phyloP scores from a whole-genome alignment of 2,888 invertebrate genomes.

The Macrosiphum euphorbiae region DNA sequence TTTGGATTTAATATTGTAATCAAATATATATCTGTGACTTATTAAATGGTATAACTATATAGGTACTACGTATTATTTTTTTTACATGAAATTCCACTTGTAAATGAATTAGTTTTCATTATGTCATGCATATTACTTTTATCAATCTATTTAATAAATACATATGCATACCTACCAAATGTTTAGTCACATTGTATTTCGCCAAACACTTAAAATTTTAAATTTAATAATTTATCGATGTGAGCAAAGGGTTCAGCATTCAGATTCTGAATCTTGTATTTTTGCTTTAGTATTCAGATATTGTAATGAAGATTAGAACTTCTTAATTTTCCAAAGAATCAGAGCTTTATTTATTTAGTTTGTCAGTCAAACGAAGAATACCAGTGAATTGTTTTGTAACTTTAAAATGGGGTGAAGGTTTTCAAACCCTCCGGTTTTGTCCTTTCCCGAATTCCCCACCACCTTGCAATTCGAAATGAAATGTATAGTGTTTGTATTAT shows the following conservation, averaged over 20 bases:
- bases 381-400: slow-evolving; percentile 23
- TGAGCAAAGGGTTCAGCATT: not conserved
- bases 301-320: not conserved
- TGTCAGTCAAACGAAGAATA: not conserved
- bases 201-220: not conserved
- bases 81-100: not conserved
- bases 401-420: slow-evolving; percentile 3
- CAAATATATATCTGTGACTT: not conserved
- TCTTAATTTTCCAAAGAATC: not conserved
- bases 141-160: no score
- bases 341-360: slow-evolving; percentile 21
- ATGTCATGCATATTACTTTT: not conserved
- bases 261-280: not conserved
- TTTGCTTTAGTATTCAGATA: not conserved
- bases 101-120: not conserved
- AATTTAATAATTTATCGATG: not conserved
- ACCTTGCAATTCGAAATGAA: not conserved
- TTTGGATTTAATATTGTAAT: no score
- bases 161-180: not conserved
- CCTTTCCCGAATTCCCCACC: not conserved
- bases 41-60: not conserved
- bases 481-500: not conserved
- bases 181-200: not conserved
- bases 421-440: not conserved
- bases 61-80: not conserved